Base-by-base conservation (phyloP, 2,797 vertebrate genomes). In the Malacoraja senta region DNA sequence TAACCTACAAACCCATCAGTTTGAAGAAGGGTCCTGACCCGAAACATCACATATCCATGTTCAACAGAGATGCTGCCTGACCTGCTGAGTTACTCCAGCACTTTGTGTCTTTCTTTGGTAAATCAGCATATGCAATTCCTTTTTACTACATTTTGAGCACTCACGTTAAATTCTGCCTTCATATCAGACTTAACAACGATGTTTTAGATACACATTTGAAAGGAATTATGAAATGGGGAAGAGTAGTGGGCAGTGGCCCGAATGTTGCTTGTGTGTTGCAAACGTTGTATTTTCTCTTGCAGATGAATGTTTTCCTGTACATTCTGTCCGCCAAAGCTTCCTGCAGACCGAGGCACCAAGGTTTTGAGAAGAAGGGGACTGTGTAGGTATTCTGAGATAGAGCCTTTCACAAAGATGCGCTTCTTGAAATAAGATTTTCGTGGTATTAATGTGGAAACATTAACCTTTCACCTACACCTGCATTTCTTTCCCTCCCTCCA, bases 251-350 rank as follows among this genome's bases (percentile, higher is more conserved):
- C 32, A 35, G 13, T 15, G 2, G 71, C 71, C 8, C 71, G 8
- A 74, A 21, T 74, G 71, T 74, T 74, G 7, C 71, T 21, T 17
- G 63, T 65, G 17, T 32, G 21, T 35, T 88, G 61, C 35, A 3
- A 32, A 35, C 21, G 1, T n/a, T 24, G 12, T 58, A 29, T 65
- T 26, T 91, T 76, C 53, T 91, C 68, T 94, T 95, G 1, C 95
- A 98, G 98, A 97, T 98, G 95, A 98, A 98, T 93, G 94, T 99
- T 95, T 98, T 98, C 95, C 96, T 99, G 92, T 98, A 97, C 94
- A 96, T 98, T 95, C 95, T 99, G 96, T 97, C 98, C 0, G 97
- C 97, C 94, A 97, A 96, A 95, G 97, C 97, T 1, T 97, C 97
- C 91, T 99, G 98, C 94, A 95, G 97, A 0, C 94, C 95, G 79